Base-by-base conservation (phyloP, 2,888 invertebrate species). In the Andrena haemorrhoa region DNA sequence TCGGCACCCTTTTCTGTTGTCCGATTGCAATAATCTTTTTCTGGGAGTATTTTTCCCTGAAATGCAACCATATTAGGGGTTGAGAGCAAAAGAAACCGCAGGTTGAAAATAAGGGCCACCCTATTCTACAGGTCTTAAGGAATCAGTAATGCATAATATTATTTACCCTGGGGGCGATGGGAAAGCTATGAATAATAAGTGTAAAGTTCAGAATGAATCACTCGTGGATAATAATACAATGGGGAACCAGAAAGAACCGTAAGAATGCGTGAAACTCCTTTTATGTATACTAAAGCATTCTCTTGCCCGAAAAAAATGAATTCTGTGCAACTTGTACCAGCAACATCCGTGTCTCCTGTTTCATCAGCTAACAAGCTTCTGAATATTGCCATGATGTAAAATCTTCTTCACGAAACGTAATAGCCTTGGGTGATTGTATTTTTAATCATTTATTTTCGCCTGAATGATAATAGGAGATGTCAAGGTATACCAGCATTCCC, bases 361-460 rank as follows among this genome's bases (percentile, higher is more conserved):
- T 56, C 23, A 60, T 60, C 60, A 31, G 31, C n/a, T 16, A n/a
- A 7, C 2, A 60, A 12, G 60, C 60, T 8, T 31, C n/a, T 60
- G 60, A 31, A 31, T 31, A 60, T 60, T 60, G 33, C n/a, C 29
- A 31, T 60, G n/a, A 60, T 31, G 26, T n/a, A 33, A 60, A 60
- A 31, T n/a, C 26, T 60, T 60, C 16, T 31, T 60, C n/a, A n/a
- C 33, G 60, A 6, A 33, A 31, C n/a, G 31, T 31, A 31, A 60
- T 31, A 60, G 6, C 60, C 31, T n/a, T 16, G 12, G 60, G 29
- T 60, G 31, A 26, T 31, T 56, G 20, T 31, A 26, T 31, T 60
- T 60, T 31, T 60, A 60, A 56, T 23, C 26, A 23, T 56, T 56
- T 56, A 20, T 23, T 56, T 56, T 56, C 23, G 8, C 10, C 20